Base-by-base conservation (phyloP, 2,113 vertebrate genomes). In the Xiphorhynchus elegans region DNA sequence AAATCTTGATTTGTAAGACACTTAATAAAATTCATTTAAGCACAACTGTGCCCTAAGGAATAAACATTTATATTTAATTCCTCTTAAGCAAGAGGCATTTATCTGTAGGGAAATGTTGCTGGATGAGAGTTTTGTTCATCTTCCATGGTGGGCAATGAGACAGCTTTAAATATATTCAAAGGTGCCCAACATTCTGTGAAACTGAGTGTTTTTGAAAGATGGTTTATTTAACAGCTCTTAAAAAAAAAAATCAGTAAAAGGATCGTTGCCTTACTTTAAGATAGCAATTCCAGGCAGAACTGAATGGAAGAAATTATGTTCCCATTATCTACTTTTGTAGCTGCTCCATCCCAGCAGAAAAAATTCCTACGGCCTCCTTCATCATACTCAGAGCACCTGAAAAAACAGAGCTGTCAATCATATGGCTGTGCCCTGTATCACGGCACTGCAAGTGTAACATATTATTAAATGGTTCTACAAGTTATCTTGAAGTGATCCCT, bases 1-100 rank as follows among this genome's bases (percentile, higher is more conserved):
- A 85, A 95, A 85, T 55, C 4, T 55, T 87, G n/a, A 33, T 53
- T 91, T 94, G 26, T 89, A 80, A 95, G 59, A 87, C 73, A 87
- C 53, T 92, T 89, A 74, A 64, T 83, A 74, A 88, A 94, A 95
- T 84, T 68, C 37, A 75, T 42, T 91, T 84, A 62, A 79, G 86
- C 83, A 40, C 37, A 86, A 47, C 52, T 87, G 13, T 79, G 60
- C 95, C 86, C 28, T 53, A 70, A 93, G 94, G 82, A 95, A 58
- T 93, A 94, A 74, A 50, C 5, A 23, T 86, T 53, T 80, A 89
- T 62, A 96, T 90, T 91, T 73, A 85, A 93, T 84, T 89, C 73
- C 50, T 95, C 46, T 87, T 95, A 84, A 94, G 78, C 69, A 87
- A 78, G 58, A 96, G 52, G 31, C 55, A 68, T 92, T 91, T 76